Evolutionary conservation across 1,140 invertebrate species (phyloP), one percentile per base, ranked within the genome.

Genomic region (Neodiprion pinetum): DNA sequence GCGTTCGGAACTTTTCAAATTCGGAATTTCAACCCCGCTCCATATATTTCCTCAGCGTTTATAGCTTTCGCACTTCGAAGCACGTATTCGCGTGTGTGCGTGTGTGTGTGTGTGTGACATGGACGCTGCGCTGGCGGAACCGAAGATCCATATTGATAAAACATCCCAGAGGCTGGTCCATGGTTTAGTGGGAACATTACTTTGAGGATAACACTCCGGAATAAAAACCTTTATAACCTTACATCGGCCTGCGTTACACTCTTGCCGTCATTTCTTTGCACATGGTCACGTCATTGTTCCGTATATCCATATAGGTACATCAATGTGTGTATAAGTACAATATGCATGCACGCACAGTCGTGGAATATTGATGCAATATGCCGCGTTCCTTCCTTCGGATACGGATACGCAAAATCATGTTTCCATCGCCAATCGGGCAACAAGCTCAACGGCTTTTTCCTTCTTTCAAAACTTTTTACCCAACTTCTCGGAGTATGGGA

Each of bases 221-320:
- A 85, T 85, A 85, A 85, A 85, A 83, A 83, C 78, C 79, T 85
- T 85, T 85, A 85, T 82, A 79, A 79, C 81, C 82, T 82, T 79
- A 81, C 81, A 78, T 81, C 72, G 78, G 1, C 77, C 79, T 78
- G 81, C 78, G 53, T 17, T 40, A 40, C 53, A 61, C 53, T 61
- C 53, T 61, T 61, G n/a, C 53, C 9, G 4, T 61, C 28, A 40
- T 40, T 40, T 40, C 28, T 40, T 40, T 5, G 5, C 61, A 65
- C 61, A 3, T 65, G 17, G 12, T 21, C 17, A 65, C 61, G 7
- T 65, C 12, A 7, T 14, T 14, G 17, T 14, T 65, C 7, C 7
- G 12, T 14, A 65, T 65, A 65, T 65, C 61, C 5, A 40, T 40
- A 40, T 40, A 40, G 2, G 2, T 40, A 40, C 28, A 40, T 40